Base-by-base conservation (phyloP, 2,888 invertebrate genomes). In the Aleiodes alternator region DNA sequence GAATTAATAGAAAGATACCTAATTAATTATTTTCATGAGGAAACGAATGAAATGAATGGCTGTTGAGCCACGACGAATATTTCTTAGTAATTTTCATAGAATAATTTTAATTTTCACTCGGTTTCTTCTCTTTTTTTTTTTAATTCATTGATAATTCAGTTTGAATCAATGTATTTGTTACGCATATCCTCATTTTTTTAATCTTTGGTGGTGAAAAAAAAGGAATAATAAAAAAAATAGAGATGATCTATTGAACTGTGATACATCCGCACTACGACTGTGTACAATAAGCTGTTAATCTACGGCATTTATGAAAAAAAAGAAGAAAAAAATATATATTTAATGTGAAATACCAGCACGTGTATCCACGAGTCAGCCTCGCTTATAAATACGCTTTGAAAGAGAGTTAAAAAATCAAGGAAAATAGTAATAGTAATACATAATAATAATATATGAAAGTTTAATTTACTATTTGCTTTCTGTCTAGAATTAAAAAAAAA, bases 11-110 rank as follows among this genome's bases (percentile, higher is more conserved):
- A 59, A 59, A 31, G 3, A 12, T 59, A 29, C 34, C 11, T 29
- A 23, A 57, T 29, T 34, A 59, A 31, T n/a, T 0, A 34, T 23
- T 29, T 59, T 31, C 43, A 43, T 43, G 43, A 43, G 43, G 7
- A 43, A 43, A 38, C 38, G 8, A 38, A 8, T 43, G 43, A 43
- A 43, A 9, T 43, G 43, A 61, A 82, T 81, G 82, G 83, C 83
- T 84, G 82, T 84, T 80, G 64, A 81, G 82, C 82, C 82, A 82
- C 84, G 83, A 82, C 83, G 84, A 85, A 84, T 84, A 79, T 72
- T 66, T 72, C 38, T 29, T 51, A 70, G 68, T 66, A 12, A 12
- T 75, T 70, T 51, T 34, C 64, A 56, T 69, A 68, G 16, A 72
- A 11, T 23, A 34, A 14, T 69, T 50, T 56, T 74, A 8, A 3